These are phyloP conservation scores for Pomacea maculata DNA, from an alignment of 1,140 invertebrate species.

Conservation along the genomic window DNA sequence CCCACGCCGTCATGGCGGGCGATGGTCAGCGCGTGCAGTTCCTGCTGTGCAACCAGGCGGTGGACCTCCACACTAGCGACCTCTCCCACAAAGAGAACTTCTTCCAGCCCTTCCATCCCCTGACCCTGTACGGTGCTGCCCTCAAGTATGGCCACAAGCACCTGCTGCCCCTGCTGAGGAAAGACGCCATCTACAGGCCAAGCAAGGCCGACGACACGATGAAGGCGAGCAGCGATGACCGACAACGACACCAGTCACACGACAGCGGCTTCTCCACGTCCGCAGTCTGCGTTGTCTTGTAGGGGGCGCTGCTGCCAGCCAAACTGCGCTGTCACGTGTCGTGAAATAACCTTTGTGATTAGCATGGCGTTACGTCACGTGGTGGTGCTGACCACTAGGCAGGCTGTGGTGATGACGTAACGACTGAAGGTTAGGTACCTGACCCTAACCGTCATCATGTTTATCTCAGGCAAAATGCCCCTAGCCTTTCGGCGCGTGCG, in stretches of 20 bases:
- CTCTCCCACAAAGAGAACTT: conserved; percentile 48
- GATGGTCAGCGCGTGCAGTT: conserved; percentile 48
- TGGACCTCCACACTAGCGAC: conserved; percentile 48
- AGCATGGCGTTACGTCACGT: not conserved
- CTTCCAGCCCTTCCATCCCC: conserved; percentile 45
- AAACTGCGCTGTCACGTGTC: too few species aligned
- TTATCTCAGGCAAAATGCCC: not conserved
- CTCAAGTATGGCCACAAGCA: conserved; percentile 52
- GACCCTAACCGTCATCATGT: not conserved
- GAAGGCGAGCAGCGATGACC: not conserved
- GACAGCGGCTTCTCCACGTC: not conserved
- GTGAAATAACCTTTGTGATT: not conserved
- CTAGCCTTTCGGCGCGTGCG: not conserved
- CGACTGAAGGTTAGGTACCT: not conserved
- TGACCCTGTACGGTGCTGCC: conserved; percentile 51
- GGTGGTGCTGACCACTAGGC: not conserved
- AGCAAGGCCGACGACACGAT: not conserved
- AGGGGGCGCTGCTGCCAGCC: too few species aligned
- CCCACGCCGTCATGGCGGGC: conserved; percentile 55
- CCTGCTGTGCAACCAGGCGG: conserved; percentile 43
- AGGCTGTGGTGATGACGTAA: not conserved
- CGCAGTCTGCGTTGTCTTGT: not conserved
- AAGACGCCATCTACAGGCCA: not conserved
- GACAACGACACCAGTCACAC: not conserved
- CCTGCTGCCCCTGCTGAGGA: conserved; percentile 32